A percentile compares a stretch with the other conserved stretches of the same genome.
These are phyloP conservation scores for Thalpophila matura DNA, from an alignment of 2,888 invertebrate genomes.

Conservation along the genomic window DNA sequence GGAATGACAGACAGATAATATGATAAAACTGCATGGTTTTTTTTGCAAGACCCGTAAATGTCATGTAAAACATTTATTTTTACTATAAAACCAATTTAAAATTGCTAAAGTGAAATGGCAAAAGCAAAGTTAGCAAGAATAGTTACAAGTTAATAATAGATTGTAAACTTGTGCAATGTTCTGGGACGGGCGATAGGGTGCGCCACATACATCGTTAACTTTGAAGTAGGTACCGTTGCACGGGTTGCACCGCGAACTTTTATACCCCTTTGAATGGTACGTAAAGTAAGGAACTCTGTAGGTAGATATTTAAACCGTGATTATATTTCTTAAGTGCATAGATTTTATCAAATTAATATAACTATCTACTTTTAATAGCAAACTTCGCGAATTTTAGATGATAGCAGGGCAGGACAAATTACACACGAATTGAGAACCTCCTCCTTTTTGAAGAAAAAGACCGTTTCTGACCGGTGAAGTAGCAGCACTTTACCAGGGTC, in stretches of 20 bases:
- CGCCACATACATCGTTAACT: slow-evolving; percentile 18
- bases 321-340: no score
- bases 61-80: not conserved
- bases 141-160: slow-evolving; percentile 37
- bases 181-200: slow-evolving; percentile 23
- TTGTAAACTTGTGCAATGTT: slow-evolving; percentile 36
- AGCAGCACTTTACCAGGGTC: no score
- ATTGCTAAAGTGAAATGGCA: not conserved
- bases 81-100: slow-evolving; percentile 28
- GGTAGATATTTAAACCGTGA: not conserved
- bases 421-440: no score
- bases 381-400: no score
- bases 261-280: slow-evolving; percentile 22
- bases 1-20: no score
- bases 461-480: no score
- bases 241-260: slow-evolving; percentile 5
- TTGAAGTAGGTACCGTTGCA: slow-evolving; percentile 2
- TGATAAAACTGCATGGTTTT: not conserved
- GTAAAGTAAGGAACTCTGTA: not conserved
- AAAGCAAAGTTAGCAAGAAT: slow-evolving; percentile 11
- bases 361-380: no score
- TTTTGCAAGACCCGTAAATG: not conserved
- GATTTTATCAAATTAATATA: no score
- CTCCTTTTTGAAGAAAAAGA: no score
- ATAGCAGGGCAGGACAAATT: no score